Base-by-base conservation (phyloP, 2,113 vertebrate species). In the Megaleporinus macrocephalus region DNA sequence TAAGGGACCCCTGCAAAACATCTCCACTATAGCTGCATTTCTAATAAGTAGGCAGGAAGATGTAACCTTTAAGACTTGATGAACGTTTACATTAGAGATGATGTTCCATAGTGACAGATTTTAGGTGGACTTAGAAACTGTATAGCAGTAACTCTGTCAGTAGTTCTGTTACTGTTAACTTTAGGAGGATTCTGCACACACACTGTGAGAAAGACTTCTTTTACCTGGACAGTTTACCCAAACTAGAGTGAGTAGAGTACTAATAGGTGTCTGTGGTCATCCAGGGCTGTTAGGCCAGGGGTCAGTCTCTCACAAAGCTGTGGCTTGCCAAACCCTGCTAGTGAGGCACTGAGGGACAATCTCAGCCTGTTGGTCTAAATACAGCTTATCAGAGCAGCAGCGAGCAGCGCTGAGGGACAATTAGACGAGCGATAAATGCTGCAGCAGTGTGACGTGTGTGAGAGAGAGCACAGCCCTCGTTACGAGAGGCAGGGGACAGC, bases 381-480 rank as follows among this genome's bases (percentile, higher is more conserved):
- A 29, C 0, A 33, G 27, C 86, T 91, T 89, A 93, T 93, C 87
- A 68, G 81, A 61, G 69, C 51, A 63, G 62, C 61, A 63, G 80
- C 44, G 85, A 51, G 86, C 86, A 75, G 81, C 73, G 51, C 87
- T 69, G 80, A 63, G 73, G 84, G 84, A 88, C 88, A 79, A 73
- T 76, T 66, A 71, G 76, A 26, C 76, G 24, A 2, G 53, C 7
- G 86, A 80, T 80, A 49, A 86, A 70, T 78, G 83, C 63, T 81
- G 84, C 69, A 44, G 83, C 83, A 85, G 63, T 66, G 51, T 78
- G 83, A 49, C 83, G 89, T 92, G 90, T 87, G 87, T 79, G 72
- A 86, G 90, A 92, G 89, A 90, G 83, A 89, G 74, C 74, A 66
- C 89, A 91, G 89, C 1, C 61, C 79, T 85, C 84, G 78, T 83